A percentile compares a stretch with the other conserved stretches of the same genome.
phyloP scores from a whole-genome alignment of 2,797 vertebrate genomes.

The Natrix natrix region DNA sequence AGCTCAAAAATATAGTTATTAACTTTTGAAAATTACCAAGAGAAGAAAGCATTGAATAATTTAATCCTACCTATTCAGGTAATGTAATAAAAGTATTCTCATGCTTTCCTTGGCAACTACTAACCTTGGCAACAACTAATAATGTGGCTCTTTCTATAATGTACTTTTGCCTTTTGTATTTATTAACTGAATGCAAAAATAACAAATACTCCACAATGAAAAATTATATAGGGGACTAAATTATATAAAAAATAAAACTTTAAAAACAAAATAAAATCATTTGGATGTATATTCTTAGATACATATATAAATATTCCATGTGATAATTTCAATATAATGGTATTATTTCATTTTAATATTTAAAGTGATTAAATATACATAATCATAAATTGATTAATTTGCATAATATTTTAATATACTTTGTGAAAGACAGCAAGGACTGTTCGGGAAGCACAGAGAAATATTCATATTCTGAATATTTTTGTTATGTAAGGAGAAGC shows the following conservation, averaged over 20 bases:
- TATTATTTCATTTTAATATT: neutral
- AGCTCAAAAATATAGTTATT: neutral
- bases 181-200: neutral
- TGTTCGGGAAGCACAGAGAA: neutral
- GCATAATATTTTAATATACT: neutral
- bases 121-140: neutral
- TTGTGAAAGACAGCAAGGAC: neutral
- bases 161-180: neutral
- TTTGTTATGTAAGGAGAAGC: neutral
- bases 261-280: neutral
- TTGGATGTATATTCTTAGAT: neutral
- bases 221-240: neutral
- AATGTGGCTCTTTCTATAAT: neutral
- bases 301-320: neutral
- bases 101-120: neutral
- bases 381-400: neutral
- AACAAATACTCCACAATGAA: neutral
- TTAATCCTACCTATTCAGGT: neutral
- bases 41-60: neutral
- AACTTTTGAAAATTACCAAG: neutral
- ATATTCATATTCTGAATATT: neutral
- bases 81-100: neutral
- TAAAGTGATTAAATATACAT: neutral
- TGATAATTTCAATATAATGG: neutral
- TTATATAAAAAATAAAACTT: neutral